These are phyloP conservation scores for Parambassis ranga DNA, from an alignment of 2,797 vertebrate genomes.

Conservation along the genomic window DNA sequence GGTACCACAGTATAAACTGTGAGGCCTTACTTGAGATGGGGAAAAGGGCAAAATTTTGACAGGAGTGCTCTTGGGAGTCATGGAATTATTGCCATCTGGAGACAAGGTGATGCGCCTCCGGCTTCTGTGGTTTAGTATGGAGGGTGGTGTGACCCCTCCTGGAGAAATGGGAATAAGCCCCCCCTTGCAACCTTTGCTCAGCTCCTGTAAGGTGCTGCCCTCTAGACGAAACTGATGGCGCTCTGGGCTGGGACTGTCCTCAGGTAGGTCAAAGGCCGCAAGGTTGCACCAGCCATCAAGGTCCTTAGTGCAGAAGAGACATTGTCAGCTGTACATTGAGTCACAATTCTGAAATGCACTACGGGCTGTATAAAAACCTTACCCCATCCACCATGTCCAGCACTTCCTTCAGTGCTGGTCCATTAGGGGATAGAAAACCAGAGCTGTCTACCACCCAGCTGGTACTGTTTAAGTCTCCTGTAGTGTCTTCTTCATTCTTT, in stretches of 20 bases:
- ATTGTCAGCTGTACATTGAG: not conserved
- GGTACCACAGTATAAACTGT: fast-evolving
- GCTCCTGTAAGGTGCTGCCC: conserved; percentile 90
- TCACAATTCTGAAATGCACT: not conserved
- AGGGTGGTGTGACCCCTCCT: conserved; percentile 85
- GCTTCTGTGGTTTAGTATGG: conserved; percentile 85
- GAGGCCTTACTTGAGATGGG: conserved; percentile 89
- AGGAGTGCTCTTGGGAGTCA: conserved; percentile 95
- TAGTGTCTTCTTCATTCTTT: conserved; percentile 47
- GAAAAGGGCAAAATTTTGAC: conserved; percentile 97
- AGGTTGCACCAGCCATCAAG: conserved; percentile 94
- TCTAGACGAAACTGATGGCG: conserved; percentile 93
- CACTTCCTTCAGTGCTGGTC: conserved; percentile 87
- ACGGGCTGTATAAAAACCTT: conserved; percentile 41
- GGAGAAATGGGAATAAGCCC: conserved; percentile 98
- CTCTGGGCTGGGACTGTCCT: conserved; percentile 76
- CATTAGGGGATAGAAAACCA: conserved; percentile 86
- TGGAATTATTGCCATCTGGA: conserved; percentile 87
- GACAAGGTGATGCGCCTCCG: conserved; percentile 88
- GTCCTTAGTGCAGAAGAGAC: conserved; percentile 77
- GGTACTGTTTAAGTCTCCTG: conserved; percentile 67
- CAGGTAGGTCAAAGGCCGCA: conserved; percentile 89
- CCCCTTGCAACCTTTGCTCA: conserved; percentile 91
- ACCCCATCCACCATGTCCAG: conserved; percentile 96
- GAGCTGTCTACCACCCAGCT: conserved; percentile 92